Evolutionary conservation across 2,888 invertebrate genomes (phyloP).

Genomic region (Metellina segmentata): DNA sequence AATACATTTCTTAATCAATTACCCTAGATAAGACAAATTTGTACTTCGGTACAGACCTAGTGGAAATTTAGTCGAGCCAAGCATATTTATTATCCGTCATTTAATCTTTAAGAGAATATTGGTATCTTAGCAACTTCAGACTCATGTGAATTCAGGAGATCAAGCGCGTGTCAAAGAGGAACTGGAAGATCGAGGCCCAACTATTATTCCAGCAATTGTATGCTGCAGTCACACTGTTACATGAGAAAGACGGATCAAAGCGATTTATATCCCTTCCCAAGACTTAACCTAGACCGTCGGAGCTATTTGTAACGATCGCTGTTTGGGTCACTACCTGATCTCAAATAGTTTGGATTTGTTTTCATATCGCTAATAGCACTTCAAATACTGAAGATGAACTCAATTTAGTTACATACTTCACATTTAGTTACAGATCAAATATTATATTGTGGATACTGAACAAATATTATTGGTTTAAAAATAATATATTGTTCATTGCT

Average conservation of each 20-base stretch:
- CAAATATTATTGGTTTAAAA: too few relatives aligned
- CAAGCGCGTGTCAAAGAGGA: conserved; percentile 33
- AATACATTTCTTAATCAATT: conserved; percentile 40
- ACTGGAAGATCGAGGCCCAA: conserved; percentile 18
- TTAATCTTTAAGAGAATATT: conserved; percentile 34
- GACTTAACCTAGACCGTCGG: conserved; percentile 30
- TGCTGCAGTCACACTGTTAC: not conserved
- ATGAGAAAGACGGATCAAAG: conserved; percentile 39
- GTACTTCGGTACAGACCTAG: conserved; percentile 13
- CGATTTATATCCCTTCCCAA: conserved; percentile 18
- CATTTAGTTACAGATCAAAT: too few relatives aligned
- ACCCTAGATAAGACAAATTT: conserved; percentile 18
- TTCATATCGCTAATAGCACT: too few relatives aligned
- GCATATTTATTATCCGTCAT: conserved; percentile 27
- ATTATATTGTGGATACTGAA: too few relatives aligned
- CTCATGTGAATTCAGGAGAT: not conserved
- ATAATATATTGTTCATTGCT: too few relatives aligned
- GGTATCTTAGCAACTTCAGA: conserved; percentile 21
- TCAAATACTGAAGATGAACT: too few relatives aligned
- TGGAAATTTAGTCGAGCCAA: not conserved
- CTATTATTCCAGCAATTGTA: conserved; percentile 25
- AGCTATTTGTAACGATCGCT: conserved; percentile 26
- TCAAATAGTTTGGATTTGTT: too few relatives aligned
- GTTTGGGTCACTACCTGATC: not conserved
- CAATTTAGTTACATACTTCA: too few relatives aligned